A percentile compares a stretch with the other conserved stretches of the same genome.
Evolutionary conservation across 2,113 vertebrate species (phyloP).

Genomic region (Amazona vittata): DNA sequence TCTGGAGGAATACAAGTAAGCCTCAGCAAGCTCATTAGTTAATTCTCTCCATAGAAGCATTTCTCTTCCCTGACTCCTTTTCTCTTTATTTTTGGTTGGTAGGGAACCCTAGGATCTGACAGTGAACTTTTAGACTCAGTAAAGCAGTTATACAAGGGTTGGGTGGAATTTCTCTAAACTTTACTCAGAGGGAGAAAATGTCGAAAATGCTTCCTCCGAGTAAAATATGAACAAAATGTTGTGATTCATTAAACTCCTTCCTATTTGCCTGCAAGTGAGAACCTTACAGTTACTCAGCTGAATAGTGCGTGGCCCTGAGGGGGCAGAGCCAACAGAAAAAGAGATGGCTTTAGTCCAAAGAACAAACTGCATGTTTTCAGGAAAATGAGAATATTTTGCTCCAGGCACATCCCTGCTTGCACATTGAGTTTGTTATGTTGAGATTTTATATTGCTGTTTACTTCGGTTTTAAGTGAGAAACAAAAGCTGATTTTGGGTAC

Average conservation of each 20-base stretch:
- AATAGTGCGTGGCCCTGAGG: neutral
- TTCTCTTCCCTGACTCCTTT: neutral
- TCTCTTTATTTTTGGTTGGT: neutral
- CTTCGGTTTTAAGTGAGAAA: conserved; percentile 62
- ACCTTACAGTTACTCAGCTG: conserved; percentile 35
- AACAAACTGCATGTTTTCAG: conserved; percentile 63
- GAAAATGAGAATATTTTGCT: conserved; percentile 67
- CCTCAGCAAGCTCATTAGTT: conserved; percentile 42
- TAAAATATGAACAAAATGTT: conserved; percentile 54
- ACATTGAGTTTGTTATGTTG: conserved; percentile 57
- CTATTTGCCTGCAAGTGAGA: conserved; percentile 51
- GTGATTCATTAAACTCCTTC: conserved; percentile 49
- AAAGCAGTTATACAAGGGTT: neutral
- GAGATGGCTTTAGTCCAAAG: conserved; percentile 62
- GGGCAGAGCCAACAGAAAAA: conserved; percentile 43
- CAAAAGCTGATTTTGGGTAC: neutral
- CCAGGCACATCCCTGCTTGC: conserved; percentile 23
- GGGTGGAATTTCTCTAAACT: conserved; percentile 18
- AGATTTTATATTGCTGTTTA: conserved; percentile 47
- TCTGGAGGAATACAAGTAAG: conserved; percentile 26
- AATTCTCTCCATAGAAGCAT: neutral
- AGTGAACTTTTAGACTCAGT: conserved; percentile 15
- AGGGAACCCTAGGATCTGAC: conserved; percentile 4
- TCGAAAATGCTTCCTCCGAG: conserved; percentile 35
- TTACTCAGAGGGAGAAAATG: conserved; percentile 27